Evolutionary conservation across 2,797 vertebrate species (phyloP).

Genomic region (Xiphorhynchus erythropygius): DNA sequence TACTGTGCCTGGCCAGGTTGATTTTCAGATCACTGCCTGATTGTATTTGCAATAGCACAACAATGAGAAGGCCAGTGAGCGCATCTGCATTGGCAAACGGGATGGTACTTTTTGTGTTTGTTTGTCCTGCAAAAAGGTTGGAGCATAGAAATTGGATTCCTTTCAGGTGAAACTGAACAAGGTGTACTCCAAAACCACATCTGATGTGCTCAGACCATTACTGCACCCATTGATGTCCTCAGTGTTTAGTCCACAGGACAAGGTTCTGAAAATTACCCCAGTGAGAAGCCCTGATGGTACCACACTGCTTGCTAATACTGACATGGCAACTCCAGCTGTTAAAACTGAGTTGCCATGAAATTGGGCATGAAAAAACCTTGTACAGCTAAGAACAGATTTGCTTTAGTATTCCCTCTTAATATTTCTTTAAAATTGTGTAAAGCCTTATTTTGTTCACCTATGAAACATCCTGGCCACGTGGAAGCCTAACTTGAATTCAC

Average conservation of each 20-base stretch:
- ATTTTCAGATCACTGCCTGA: not conserved
- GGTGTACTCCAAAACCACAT: not conserved
- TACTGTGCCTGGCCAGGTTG: not conserved
- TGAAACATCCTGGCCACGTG: not conserved
- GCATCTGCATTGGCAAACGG: not conserved
- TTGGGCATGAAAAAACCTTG: not conserved
- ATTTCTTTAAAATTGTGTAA: not conserved
- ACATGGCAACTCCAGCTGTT: not conserved
- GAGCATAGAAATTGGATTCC: not conserved
- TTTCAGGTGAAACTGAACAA: not conserved
- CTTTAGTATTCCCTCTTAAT: not conserved
- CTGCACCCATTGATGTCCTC: not conserved
- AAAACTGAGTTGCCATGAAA: not conserved
- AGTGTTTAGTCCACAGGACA: not conserved
- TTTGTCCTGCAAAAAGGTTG: not conserved
- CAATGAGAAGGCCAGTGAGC: not conserved
- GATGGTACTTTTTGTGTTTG: not conserved
- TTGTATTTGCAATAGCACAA: not conserved
- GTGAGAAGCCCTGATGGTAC: not conserved
- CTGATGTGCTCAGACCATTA: rapidly evolving
- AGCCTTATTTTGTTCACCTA: not conserved
- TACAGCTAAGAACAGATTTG: not conserved
- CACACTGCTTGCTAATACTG: not conserved
- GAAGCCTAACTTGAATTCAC: not conserved
- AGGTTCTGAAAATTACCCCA: not conserved